Base-by-base conservation (phyloP, 2,113 vertebrate genomes). In the Ascaphus truei region DNA sequence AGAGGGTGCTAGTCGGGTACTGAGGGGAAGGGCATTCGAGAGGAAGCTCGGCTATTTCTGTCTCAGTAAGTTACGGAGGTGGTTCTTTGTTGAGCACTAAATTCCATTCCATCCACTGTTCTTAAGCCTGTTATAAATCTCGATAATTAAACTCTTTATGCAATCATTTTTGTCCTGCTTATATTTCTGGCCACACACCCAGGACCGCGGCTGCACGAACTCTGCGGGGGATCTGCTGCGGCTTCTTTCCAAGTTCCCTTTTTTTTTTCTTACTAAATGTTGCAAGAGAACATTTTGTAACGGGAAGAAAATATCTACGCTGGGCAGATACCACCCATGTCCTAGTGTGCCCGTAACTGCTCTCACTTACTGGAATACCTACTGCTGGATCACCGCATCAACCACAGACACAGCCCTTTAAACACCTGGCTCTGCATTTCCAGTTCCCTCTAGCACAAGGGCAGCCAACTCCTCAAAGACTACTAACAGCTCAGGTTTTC, bases 101-200 rank as follows among this genome's bases (percentile, higher is more conserved):
- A 51, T 68, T 59, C 37, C 55, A 50, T 68, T 59, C 41, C 50
- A 56, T 50, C 30, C 55, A 31, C 22, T 37, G 55, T 50, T 59
- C 55, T 68, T 60, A 58, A 20, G 41, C 34, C 18, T 13, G 18
- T 31, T 60, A 68, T 60, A 68, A 68, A 68, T 60, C 55, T 68
- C 31, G 20, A 56, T 68, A 60, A 68, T 68, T 68, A 60, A 60
- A 50, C 43, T 60, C 55, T 57, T 43, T 13, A 55, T 45, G 29
- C 31, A 59, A 48, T 29, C 6, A 25, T 27, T 48, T 57, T 48
- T 45, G 18, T 58, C 27, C 55, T 59, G 30, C 47, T 48, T 68
- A 33, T 68, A 48, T 48, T 20, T 58, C 7, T 13, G 22, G 20
- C 30, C 18, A 23, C 20, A 3, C 7, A 16, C 11, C 30, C 3